phyloP scores from a whole-genome alignment of 2,797 vertebrate species.

The Aselliscus stoliczkanus region DNA sequence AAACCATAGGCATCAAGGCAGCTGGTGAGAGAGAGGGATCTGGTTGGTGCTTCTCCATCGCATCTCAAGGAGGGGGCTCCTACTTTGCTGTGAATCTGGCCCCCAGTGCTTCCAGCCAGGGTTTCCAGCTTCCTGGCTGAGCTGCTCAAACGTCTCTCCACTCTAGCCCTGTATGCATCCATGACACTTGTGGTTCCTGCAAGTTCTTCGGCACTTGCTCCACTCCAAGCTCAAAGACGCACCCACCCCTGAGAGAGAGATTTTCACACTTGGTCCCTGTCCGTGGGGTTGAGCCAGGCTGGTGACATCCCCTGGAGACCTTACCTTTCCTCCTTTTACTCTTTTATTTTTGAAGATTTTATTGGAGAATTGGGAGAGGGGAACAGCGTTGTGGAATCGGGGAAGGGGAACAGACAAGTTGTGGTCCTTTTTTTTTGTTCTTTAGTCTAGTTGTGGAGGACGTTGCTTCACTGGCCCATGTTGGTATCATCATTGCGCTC shows the following conservation, averaged over 20 bases:
- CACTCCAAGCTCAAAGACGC: background rate
- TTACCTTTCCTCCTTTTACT: background rate
- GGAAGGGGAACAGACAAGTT: no score
- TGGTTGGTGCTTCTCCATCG: background rate
- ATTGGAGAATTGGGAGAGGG: no score
- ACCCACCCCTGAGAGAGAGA: background rate
- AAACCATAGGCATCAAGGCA: background rate
- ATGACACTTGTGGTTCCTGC: background rate
- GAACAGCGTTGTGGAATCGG: no score
- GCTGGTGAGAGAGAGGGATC: background rate
- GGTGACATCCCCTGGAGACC: background rate
- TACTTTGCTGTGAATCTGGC: background rate
- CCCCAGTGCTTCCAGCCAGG: accelerated
- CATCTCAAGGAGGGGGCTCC: background rate
- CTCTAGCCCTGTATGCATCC: background rate
- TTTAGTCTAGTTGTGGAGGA: no score
- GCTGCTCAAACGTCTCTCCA: background rate
- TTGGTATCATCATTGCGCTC: no score
- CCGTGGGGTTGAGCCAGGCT: background rate
- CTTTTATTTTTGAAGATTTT: no score
- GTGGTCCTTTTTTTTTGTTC: no score
- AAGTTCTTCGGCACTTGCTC: background rate
- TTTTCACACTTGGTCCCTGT: background rate
- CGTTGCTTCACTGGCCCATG: no score
- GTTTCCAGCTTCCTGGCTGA: background rate